These are phyloP conservation scores for Geopemphigus sp. DNA, from an alignment of 1,140 invertebrate genomes.

Conservation along the genomic window DNA sequence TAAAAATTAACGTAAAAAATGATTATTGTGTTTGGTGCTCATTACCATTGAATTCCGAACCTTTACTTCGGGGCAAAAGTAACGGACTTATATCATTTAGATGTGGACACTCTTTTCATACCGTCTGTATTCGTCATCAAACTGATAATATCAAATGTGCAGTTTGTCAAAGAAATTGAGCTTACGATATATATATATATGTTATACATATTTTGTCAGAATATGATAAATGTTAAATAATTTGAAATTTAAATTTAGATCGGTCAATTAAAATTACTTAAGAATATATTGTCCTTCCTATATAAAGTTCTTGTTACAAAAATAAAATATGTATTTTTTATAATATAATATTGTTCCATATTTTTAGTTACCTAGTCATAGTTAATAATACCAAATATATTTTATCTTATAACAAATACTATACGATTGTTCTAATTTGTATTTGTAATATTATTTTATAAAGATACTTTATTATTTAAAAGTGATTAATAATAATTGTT, in stretches of 20 bases:
- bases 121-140: constrained; percentile 52
- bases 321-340: no score
- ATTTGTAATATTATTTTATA: not conserved
- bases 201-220: not conserved
- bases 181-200: not conserved
- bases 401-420: not conserved
- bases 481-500: not conserved
- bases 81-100: constrained; percentile 52
- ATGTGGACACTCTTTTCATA: constrained; percentile 53
- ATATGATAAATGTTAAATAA: not conserved
- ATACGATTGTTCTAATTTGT: not conserved
- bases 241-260: not conserved
- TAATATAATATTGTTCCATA: no score
- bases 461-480: not conserved
- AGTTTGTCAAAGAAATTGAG: constrained; percentile 20
- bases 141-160: constrained; percentile 32
- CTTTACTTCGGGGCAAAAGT: constrained; percentile 50
- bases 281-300: not conserved
- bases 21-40: constrained; percentile 52
- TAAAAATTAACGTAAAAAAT: constrained; percentile 50
- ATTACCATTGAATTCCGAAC: constrained; percentile 51
- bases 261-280: not conserved
- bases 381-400: no score
- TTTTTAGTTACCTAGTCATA: no score
- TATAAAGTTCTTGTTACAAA: no score